phyloP scores from a whole-genome alignment of 2,797 vertebrate species.

The Triplophysa yarkandensis region DNA sequence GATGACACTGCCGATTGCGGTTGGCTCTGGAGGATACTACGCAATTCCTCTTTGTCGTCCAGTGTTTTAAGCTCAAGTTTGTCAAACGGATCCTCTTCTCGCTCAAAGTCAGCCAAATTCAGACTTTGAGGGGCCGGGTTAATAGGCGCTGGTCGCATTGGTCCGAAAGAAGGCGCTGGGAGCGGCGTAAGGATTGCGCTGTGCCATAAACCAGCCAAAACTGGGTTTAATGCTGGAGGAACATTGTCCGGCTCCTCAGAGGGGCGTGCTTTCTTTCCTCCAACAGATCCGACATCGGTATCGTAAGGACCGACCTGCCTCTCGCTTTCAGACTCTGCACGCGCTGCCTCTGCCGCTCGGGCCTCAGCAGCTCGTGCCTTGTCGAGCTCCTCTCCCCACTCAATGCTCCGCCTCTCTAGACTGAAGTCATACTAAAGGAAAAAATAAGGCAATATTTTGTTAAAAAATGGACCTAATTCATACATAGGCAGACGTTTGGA shows the following conservation, averaged over 20 bases:
- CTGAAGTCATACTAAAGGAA: constrained; percentile 92
- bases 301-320: constrained; percentile 69
- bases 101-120: constrained; percentile 96
- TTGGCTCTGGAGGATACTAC: constrained; percentile 89
- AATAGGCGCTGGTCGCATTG: constrained; percentile 76
- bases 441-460: background rate
- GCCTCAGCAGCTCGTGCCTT: constrained; percentile 83
- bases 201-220: constrained; percentile 89
- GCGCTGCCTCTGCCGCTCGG: constrained; percentile 76
- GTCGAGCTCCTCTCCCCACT: constrained; percentile 87
- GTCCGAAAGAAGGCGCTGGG: constrained; percentile 84
- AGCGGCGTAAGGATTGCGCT: constrained; percentile 92
- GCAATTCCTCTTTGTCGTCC: constrained; percentile 91
- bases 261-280: constrained; percentile 62
- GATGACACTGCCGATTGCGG: constrained; percentile 65
- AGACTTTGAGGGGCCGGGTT: constrained; percentile 82
- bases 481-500: background rate
- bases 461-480: background rate
- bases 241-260: constrained; percentile 72
- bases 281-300: constrained; percentile 56
- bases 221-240: constrained; percentile 89
- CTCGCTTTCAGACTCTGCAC: constrained; percentile 71
- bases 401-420: constrained; percentile 86
- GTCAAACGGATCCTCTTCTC: constrained; percentile 97
- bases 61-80: constrained; percentile 97